Evolutionary conservation across 2,888 invertebrate genomes (phyloP), one percentile per base, ranked within the genome.

Genomic region (Ceramica pisi): DNA sequence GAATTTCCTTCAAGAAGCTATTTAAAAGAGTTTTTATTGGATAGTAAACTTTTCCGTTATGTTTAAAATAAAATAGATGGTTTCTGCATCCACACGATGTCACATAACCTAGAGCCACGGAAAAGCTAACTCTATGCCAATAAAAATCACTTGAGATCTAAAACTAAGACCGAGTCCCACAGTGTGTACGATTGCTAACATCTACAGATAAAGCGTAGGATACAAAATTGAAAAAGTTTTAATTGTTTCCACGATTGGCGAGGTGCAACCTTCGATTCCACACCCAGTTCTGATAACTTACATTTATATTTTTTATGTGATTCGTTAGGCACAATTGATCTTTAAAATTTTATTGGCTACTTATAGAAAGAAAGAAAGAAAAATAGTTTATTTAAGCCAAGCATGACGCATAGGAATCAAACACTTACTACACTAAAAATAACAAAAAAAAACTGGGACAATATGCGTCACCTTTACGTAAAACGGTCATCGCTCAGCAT

Each of bases 141-240:
- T 56, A 6, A 35, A 31, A 26, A 2, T 12, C 23, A 55, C 0
- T 48, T 6, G 21, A 5, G 14, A 44, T 21, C 7, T 68, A 48
- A 44, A 48, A 61, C 38, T 63, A n/a, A 56, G 1, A 19, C 6
- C 1, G 21, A 23, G 12, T 1, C 55, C 57, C 6, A 0, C 10
- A 51, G 67, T 66, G 65, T 66, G 23, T n/a, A 44, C 70, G 2
- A n/a, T 2, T 19, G 55, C 53, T 65, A n/a, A 63, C 26, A 48
- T 51, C 14, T 31, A 12, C 46, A 71, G 51, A 75, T 59, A 71
- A 67, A 64, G 56, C 38, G 66, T 50, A 55, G 69, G 59, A 73
- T 56, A 81, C 68, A 62, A 71, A 83, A 83, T 82, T 77, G 84
- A 81, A 82, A 82, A 82, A 82, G 78, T 83, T 82, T 81, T 83